Percentiles rank a stretch among this genome's conserved stretches.
Evolutionary conservation across 2,113 vertebrate species (phyloP).

Genomic region (Pollimyrus isidori): DNA sequence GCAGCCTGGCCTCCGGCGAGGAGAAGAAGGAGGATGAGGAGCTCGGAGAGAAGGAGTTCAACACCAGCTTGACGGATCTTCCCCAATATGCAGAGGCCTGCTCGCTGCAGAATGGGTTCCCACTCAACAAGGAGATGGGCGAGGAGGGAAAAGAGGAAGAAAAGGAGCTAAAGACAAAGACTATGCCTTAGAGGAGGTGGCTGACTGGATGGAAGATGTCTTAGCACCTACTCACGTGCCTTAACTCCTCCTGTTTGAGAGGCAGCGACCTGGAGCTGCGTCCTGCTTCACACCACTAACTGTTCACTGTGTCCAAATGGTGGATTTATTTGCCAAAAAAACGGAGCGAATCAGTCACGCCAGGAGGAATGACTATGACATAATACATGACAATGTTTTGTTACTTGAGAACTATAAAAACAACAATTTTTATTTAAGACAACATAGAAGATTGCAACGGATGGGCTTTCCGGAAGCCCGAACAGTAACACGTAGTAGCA

Average conservation of each 20-base stretch:
- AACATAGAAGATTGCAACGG: background rate
- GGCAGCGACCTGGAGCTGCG: constrained; percentile 38
- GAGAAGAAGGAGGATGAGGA: constrained; percentile 55
- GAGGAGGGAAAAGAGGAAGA: constrained; percentile 61
- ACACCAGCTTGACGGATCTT: constrained; percentile 71
- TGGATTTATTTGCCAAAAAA: constrained; percentile 59
- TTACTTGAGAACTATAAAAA: constrained; percentile 8
- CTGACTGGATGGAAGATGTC: constrained; percentile 24
- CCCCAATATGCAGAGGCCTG: constrained; percentile 64
- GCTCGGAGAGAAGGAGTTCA: constrained; percentile 71
- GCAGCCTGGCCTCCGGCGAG: constrained; percentile 65
- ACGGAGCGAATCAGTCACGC: background rate
- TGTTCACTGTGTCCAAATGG: constrained; percentile 49
- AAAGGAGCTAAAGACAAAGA: constrained; percentile 55
- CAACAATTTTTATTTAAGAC: background rate
- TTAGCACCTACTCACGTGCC: constrained; percentile 52
- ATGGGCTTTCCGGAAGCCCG: background rate
- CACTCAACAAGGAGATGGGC: constrained; percentile 75
- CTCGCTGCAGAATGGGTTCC: constrained; percentile 64
- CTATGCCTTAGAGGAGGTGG: constrained; percentile 34
- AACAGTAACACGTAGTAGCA: constrained; percentile 8
- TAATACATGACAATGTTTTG: constrained; percentile 14
- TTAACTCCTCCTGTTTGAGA: constrained; percentile 51
- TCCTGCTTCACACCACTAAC: constrained; percentile 34
- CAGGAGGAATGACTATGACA: constrained; percentile 11